Conservation (phyloP, 2,113 vertebrate species). For the Turdus rufiventris region DNA sequence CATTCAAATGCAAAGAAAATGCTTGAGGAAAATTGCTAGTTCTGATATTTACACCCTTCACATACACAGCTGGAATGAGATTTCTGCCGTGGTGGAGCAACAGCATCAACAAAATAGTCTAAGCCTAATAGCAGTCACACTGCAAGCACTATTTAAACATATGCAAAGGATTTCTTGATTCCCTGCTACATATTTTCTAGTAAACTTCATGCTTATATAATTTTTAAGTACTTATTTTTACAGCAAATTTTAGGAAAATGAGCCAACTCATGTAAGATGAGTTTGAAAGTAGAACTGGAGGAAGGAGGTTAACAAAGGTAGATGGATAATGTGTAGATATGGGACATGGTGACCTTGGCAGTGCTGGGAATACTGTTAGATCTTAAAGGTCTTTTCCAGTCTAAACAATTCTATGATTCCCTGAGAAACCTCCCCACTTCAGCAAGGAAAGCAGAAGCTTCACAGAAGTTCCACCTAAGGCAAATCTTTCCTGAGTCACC, state of each 20-base stretch:
- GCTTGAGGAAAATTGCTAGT: slow-evolving; percentile 27
- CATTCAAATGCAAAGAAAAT: slow-evolving; percentile 50
- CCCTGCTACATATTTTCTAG: not conserved
- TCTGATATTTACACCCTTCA: slow-evolving; percentile 10
- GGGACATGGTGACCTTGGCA: not conserved
- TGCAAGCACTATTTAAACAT: not conserved
- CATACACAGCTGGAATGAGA: not conserved
- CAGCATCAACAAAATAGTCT: not conserved
- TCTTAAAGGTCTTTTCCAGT: not conserved
- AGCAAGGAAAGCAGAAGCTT: not conserved
- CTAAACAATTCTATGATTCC: not conserved
- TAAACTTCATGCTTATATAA: not conserved
- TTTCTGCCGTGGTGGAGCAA: not conserved
- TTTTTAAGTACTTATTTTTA: not conserved
- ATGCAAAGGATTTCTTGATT: not conserved
- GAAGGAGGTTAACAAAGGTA: not conserved
- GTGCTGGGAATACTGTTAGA: not conserved
- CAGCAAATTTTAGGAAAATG: not conserved
- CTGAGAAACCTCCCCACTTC: not conserved
- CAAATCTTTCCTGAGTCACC: not conserved
- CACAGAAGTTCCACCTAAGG: not conserved
- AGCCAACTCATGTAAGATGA: not conserved
- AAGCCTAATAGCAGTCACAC: not conserved
- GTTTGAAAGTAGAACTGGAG: not conserved
- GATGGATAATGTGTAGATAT: not conserved